Percentiles rank a stretch among this genome's conserved stretches.
These are phyloP conservation scores for Meriones psammophilus DNA, from an alignment of 2,797 vertebrate genomes.

Conservation along the genomic window DNA sequence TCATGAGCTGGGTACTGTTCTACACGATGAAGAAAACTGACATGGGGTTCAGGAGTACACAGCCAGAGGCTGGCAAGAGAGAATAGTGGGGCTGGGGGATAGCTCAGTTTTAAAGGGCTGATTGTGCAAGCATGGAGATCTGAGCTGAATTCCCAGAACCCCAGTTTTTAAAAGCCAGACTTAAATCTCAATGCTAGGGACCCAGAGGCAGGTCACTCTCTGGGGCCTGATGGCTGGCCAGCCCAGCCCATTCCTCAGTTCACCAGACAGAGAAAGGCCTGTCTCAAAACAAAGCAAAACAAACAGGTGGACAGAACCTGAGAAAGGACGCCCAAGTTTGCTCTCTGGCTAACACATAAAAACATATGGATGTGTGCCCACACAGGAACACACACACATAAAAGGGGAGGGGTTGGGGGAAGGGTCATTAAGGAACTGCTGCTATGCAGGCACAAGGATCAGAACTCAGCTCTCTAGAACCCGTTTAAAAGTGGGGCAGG, in stretches of 20 bases:
- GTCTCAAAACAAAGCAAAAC: background rate
- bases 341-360: background rate
- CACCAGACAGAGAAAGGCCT: background rate
- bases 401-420: background rate
- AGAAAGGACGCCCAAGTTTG: background rate
- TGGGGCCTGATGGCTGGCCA: background rate
- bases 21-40: background rate
- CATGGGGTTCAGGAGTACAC: too few species aligned
- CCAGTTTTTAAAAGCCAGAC: background rate
- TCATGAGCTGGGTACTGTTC: background rate
- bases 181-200: background rate
- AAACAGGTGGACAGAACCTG: background rate
- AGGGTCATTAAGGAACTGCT: too few species aligned
- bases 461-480: background rate
- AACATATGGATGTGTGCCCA: too few species aligned
- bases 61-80: background rate
- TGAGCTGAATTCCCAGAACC: background rate
- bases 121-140: background rate
- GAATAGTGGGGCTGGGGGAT: background rate
- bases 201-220: background rate
- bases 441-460: background rate
- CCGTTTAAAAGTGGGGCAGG: background rate
- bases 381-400: background rate
- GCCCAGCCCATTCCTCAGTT: background rate
- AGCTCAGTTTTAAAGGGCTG: background rate